Base-by-base conservation (phyloP, 2,113 vertebrate species). In the Nesospiza acunhae region DNA sequence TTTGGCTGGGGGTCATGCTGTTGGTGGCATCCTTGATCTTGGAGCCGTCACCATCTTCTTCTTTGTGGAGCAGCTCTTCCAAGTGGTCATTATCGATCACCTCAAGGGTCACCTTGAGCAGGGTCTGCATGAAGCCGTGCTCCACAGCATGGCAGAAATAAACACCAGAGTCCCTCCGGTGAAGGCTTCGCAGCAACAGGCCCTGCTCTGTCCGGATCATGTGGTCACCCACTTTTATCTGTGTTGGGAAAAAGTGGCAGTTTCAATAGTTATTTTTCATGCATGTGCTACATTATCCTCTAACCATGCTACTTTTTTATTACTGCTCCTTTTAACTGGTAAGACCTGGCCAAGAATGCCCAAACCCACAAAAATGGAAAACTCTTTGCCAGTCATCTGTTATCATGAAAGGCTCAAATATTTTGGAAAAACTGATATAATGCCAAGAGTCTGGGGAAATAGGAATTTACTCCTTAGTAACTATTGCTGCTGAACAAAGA, bases 61-160 rank as follows among this genome's bases (percentile, higher is more conserved):
- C 98, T 39, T 98, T 99, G 82, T 99, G 98, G 42, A 99, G 98
- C 53, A 99, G 98, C 68, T 99, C 98, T 89, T 99, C 99, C 91
- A 99, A 97, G 79, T 98, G 99, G 27, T 99, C 99, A 0, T 98
- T 98, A 72, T 99, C 99, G n/a, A 99, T 99, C 68, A 99, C 98
- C 93, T 99, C 99, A 33, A 99, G 95, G 60, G 98, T 99, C 84
- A 99, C 99, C 92, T 98, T 99, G 16, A 99, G 98, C 46, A 99
- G 98, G 5, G 98, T 99, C 97, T 99, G 99, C 97, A 99, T 99
- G 97, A 99, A 99, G 49, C 99, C 99, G 9, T 99, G 99, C 77
- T 99, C 99, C 87, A 99, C 99, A 1, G 99, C 98, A 53, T 99
- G 99, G 93, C 99, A 99, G 76, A 99, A 98, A 92, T 99, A 99